Percentiles rank a stretch among this genome's conserved stretches.
phyloP scores from a whole-genome alignment of 2,888 invertebrate species.

The Troilus luridus region DNA sequence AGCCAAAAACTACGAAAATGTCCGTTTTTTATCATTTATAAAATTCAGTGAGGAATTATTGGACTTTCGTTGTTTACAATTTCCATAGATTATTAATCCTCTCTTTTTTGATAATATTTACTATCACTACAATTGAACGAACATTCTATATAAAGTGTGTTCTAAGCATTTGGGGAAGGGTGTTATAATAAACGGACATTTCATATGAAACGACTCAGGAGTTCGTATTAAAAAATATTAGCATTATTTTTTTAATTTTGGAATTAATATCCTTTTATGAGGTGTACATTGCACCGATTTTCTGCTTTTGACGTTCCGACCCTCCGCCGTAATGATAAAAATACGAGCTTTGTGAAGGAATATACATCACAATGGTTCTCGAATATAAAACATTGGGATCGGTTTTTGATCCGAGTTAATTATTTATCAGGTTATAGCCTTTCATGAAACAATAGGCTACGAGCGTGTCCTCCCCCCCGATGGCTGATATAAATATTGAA shows the following conservation, averaged over 20 bases:
- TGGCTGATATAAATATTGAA: conserved; percentile 60
- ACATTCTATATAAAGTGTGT: no score
- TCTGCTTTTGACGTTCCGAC: conserved; percentile 49
- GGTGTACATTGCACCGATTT: background rate
- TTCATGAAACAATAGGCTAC: conserved; percentile 55
- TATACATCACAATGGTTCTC: conserved; percentile 36
- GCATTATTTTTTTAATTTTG: background rate
- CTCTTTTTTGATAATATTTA: no score
- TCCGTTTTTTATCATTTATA: no score
- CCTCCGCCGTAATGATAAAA: conserved; percentile 34
- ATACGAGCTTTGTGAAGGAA: background rate
- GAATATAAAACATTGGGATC: conserved; percentile 52
- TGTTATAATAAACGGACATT: no score
- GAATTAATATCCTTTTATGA: background rate
- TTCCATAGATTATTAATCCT: no score
- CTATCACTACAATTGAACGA: no score
- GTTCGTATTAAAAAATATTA: no score
- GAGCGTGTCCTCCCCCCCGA: conserved; percentile 4
- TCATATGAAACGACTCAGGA: no score
- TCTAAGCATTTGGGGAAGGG: no score
- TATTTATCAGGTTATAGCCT: conserved; percentile 55
- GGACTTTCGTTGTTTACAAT: no score
- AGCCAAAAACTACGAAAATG: no score
- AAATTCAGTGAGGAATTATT: no score
- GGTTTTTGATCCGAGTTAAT: conserved; percentile 58